Base-by-base conservation (phyloP, 2,113 vertebrate genomes). In the Python bivittatus region DNA sequence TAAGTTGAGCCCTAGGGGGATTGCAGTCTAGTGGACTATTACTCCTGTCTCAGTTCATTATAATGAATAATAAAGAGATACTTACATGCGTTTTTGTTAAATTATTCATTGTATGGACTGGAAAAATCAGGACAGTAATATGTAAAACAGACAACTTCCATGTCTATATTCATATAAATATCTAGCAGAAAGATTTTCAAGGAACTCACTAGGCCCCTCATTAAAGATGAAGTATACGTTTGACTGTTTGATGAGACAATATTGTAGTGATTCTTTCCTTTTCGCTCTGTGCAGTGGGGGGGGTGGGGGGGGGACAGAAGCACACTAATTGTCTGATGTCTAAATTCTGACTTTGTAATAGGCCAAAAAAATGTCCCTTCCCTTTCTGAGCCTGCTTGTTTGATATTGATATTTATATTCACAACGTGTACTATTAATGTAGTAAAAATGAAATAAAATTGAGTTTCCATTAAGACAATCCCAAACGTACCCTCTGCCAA, bases 51-150 rank as follows among this genome's bases (percentile, higher is more conserved):
- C 95, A 96, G 97, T 97, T 98, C 97, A 98, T 98, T 97, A 97
- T 97, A 97, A 97, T 97, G 97, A 98, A 97, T 98, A 97, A 98
- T 97, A 98, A 98, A 97, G 97, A 98, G 97, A 98, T 97, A 98
- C 97, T 97, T 97, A 97, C 96, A 97, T 93, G 95, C 93, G 90
- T 96, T 97, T 97, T 96, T 95, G 92, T 96, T 98, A 97, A 98
- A 98, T 98, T 98, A 98, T 98, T 98, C 97, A 98, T 97, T 91
- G 92, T 92, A 88, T 83, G 95, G 97, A 84, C 95, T 68, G 94
- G 92, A 93, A 96, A 91, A 97, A 97, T 95, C 96, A 96, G 95
- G 95, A 96, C 96, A 95, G 93, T 95, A 94, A 97, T 96, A 97
- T 93, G 89, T 97, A 96, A 97, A 96, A 95, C 95, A 97, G 97